Evolutionary conservation across 2,888 invertebrate species (phyloP), one percentile per base, ranked within the genome.

Genomic region (Leptinotarsa peninsularis): DNA sequence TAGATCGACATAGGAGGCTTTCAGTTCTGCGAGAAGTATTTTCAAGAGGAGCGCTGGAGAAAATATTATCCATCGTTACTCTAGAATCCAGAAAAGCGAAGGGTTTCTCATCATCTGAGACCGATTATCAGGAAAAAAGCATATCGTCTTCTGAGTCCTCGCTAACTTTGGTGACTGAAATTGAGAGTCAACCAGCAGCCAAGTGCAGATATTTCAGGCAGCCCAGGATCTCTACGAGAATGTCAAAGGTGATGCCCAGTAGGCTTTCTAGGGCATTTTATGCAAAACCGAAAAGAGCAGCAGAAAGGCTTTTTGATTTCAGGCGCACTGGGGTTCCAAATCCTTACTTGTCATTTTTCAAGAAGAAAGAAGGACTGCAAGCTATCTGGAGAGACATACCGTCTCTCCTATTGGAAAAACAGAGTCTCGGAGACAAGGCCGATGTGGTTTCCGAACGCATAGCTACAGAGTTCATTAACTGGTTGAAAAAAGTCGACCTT

Each of bases 11-110:
- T 15, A 69, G 56, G 69, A 69, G 58, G 43, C 17, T 58, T n/a
- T 69, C 69, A 43, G 54, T 69, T 43, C 69, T 69, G 43, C 56
- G 56, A 58, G 69, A 69, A 56, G 56, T 69, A 49, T 69, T 69
- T 21, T 49, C 69, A 4, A 69, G 56, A 43, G 69, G 69, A 43
- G 49, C 56, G 4, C 4, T 69, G 7, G 56, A 69, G 7, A 21
- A 43, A 27, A 23, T 69, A 58, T 23, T 69, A 27, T 56, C 43
- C 14, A n/a, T 69, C 7, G 27, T 69, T 10, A 69, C 69, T 7
- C 18, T 69, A 13, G 27, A 69, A 17, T 18, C 69, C 18, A 52
- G 27, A 52, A 27, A 10, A 52, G 54, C 13, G 15, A 33, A 52
- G 7, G 27, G 52, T n/a, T 21, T 21, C n/a, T 17, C 52, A 15